Evolutionary conservation across 2,797 vertebrate species (phyloP).

Genomic region (Halcyon badia): DNA sequence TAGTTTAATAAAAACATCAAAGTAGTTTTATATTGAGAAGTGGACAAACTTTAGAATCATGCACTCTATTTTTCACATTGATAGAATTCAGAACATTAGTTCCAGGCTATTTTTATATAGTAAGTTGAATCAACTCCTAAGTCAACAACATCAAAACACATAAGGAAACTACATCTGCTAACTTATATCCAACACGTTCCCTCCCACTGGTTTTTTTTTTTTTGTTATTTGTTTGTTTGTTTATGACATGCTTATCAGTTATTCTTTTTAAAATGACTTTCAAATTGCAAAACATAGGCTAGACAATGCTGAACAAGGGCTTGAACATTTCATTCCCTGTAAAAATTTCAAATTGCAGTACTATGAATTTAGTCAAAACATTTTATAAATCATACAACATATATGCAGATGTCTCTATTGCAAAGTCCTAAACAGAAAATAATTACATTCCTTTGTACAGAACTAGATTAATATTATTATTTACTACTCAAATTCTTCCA

Average conservation of each 20-base stretch:
- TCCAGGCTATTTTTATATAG: background rate
- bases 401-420: background rate
- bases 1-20: background rate
- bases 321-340: background rate
- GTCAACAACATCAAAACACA: background rate
- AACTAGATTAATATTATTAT: background rate
- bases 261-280: background rate
- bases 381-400: background rate
- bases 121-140: background rate
- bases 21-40: background rate
- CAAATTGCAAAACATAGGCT: background rate
- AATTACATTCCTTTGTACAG: background rate
- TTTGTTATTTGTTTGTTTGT: background rate
- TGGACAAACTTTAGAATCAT: background rate
- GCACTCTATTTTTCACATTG: background rate
- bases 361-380: background rate
- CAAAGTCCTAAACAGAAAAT: background rate
- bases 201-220: background rate
- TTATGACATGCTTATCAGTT: background rate
- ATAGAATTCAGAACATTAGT: background rate
- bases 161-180: background rate
- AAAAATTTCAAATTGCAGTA: background rate
- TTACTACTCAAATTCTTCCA: background rate
- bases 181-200: background rate
- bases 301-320: background rate